Evolutionary conservation across 1,140 invertebrate genomes (phyloP).

Genomic region (Panagrolaimus sp.): DNA sequence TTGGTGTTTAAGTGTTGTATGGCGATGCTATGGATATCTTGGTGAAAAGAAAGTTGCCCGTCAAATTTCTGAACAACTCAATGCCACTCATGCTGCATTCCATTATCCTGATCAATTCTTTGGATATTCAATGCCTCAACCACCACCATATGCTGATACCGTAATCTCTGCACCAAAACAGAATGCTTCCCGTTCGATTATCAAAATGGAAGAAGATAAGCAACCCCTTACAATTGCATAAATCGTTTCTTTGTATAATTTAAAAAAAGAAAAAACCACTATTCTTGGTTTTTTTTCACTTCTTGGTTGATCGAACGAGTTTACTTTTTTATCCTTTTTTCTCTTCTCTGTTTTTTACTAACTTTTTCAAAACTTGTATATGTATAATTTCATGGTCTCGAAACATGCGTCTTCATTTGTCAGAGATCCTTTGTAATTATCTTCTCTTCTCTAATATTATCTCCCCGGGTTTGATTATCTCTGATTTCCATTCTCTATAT

Average conservation of each 20-base stretch:
- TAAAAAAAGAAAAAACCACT: not conserved
- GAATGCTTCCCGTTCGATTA: not conserved
- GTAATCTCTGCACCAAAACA: conserved; percentile 2
- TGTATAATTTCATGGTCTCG: no score
- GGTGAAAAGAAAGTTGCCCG: conserved; percentile 57
- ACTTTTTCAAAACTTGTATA: not conserved
- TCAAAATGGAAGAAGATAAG: conserved; percentile 20
- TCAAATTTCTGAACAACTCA: conserved; percentile 53
- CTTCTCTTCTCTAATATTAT: no score
- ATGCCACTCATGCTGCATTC: conserved; percentile 51
- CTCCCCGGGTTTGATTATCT: no score
- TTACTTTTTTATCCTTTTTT: not conserved
- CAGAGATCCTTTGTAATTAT: no score
- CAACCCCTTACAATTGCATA: conserved; percentile 19
- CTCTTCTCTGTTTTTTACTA: not conserved
- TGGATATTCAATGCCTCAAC: conserved; percentile 33
- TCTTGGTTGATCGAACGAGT: not conserved
- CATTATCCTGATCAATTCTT: conserved; percentile 51
- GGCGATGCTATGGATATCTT: conserved; percentile 55
- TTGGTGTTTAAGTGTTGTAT: conserved; percentile 55
- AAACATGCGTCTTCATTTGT: no score
- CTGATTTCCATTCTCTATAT: no score
- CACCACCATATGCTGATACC: conserved; percentile 45
- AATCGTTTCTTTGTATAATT: not conserved
- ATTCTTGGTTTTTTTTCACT: not conserved